Base-by-base conservation (phyloP, 2,797 vertebrate genomes). In the Coilia nasus region DNA sequence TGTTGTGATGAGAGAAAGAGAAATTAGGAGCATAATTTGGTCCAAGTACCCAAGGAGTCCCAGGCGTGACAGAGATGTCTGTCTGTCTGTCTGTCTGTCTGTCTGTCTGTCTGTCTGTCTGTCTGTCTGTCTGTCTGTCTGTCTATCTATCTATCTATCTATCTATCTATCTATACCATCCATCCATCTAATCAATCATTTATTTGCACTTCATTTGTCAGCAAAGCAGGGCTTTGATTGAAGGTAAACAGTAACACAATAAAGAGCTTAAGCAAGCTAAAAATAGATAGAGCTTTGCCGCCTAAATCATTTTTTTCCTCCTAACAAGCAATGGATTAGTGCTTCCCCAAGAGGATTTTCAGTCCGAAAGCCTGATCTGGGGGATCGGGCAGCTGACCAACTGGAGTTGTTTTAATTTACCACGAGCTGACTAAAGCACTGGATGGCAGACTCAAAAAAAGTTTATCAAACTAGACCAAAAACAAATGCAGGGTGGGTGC, bases 191-290 rank as follows among this genome's bases (percentile, higher is more conserved):
- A 41, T 28, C 17, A 78, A 21, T 19, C 14, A 78, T 78, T 17
- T 78, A 78, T 78, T 78, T 25, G n/a, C 78, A 62, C 71, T 86
- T 84, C 84, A 82, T 87, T 83, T 64, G 50, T 35, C 83, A 71
- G 83, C 41, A 71, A 41, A 80, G 82, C 25, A 47, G 82, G 50
- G 84, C 83, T 71, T 85, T 64, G 50, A 54, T 14, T 19, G 83
- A 82, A 83, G 81, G 81, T 82, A 86, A 87, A 89, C 85, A 84
- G 62, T 62, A 82, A 60, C 81, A 81, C 41, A 50, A 81, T 86
- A 83, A 88, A 86, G 54, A 86, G 87, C 87, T 88, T 89, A 87
- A 44, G 62, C 2, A 6, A 44, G 59, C 87, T 87, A 87, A 87
- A 89, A 90, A 85, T 88, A 87, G 83, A 54, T 19, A 9, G 12